Conservation (phyloP, 2,888 invertebrate genomes). For the Pachymerium ferrugineum region DNA sequence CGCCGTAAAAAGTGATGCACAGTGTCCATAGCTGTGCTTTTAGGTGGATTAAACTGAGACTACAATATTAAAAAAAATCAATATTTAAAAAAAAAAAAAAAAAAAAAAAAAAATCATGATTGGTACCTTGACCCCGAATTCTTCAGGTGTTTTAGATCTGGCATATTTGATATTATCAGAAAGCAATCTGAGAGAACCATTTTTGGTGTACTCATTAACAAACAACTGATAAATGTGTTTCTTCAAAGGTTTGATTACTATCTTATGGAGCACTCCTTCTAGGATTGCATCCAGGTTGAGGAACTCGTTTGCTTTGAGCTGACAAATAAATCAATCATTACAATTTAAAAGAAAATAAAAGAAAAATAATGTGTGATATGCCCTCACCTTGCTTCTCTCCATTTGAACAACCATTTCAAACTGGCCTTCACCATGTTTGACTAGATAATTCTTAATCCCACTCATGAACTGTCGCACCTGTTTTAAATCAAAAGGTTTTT, state of each 20-base stretch:
- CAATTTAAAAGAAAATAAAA: background rate
- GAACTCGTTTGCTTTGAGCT: constrained; percentile 83
- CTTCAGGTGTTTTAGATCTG: constrained; percentile 48
- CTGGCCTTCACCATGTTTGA: constrained; percentile 89
- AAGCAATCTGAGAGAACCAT: constrained; percentile 48
- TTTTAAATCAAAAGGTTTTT: constrained; percentile 17
- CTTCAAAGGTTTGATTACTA: constrained; percentile 79
- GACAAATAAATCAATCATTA: constrained; percentile 41
- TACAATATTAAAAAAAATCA: constrained; percentile 9
- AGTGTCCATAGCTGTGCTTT: constrained; percentile 64
- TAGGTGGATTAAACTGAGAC: constrained; percentile 58
- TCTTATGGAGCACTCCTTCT: constrained; percentile 87
- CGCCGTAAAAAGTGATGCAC: constrained; percentile 66
- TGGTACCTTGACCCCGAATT: constrained; percentile 49
- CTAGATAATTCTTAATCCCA: constrained; percentile 95
- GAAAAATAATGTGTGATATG: too few relatives aligned
- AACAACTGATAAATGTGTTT: constrained; percentile 76
- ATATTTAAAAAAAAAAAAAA: background rate
- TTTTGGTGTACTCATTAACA: constrained; percentile 50
- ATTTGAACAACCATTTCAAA: constrained; percentile 86
- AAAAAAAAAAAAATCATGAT: constrained; percentile 61
- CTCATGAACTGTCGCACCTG: constrained; percentile 90
- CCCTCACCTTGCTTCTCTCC: constrained; percentile 66
- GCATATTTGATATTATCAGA: constrained; percentile 50
- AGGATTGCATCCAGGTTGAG: constrained; percentile 91